phyloP scores from a whole-genome alignment of 2,113 vertebrate genomes.

The Neolamprologus brichardi region DNA sequence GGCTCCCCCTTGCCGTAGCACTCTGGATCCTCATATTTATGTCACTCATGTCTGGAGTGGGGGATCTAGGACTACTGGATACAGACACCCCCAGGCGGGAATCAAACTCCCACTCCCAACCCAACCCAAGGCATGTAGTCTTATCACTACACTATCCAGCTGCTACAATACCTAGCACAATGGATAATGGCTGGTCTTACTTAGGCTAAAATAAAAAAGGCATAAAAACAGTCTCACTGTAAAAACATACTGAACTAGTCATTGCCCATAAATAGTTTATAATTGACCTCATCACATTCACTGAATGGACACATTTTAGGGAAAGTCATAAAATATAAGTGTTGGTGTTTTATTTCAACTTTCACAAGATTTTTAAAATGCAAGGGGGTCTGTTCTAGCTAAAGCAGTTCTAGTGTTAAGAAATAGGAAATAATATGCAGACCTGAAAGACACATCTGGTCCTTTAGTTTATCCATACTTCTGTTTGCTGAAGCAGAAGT shows the following conservation, averaged over 20 bases:
- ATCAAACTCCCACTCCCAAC: not conserved
- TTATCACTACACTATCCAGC: fast-evolving
- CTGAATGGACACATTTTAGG: not conserved
- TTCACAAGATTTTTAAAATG: not conserved
- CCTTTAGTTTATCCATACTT: not conserved
- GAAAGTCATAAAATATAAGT: not conserved
- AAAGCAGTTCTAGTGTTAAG: not conserved
- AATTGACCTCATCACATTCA: not conserved
- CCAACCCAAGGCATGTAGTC: not conserved
- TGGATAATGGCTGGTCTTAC: not conserved
- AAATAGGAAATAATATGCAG: not conserved
- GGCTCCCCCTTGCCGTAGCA: not conserved
- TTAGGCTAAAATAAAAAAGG: not conserved
- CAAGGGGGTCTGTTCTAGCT: not conserved
- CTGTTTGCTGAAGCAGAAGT: not conserved
- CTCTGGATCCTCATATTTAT: not conserved
- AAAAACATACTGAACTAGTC: not conserved
- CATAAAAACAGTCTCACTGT: not conserved
- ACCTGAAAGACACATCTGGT: not conserved
- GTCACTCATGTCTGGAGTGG: fast-evolving
- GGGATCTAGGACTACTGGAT: fast-evolving
- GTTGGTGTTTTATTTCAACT: not conserved
- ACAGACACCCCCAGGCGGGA: fast-evolving
- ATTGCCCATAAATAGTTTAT: fast-evolving
- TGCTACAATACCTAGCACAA: not conserved